Evolutionary conservation across 2,113 vertebrate species (phyloP).

Genomic region (Oenanthe melanoleuca): DNA sequence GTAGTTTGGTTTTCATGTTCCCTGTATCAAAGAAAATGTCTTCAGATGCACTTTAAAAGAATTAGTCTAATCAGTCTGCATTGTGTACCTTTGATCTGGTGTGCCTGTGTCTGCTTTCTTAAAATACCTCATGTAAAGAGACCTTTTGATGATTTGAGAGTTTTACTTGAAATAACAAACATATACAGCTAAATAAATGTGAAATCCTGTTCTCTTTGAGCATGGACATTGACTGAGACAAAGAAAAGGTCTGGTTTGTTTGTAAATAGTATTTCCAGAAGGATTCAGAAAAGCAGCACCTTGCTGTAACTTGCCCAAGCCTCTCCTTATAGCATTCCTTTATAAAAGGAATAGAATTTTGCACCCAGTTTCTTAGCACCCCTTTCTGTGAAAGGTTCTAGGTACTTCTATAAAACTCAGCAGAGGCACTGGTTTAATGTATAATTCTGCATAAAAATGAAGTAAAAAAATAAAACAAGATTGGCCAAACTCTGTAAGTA

Average conservation of each 20-base stretch:
- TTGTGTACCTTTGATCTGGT: conserved; percentile 41
- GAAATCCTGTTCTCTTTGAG: conserved; percentile 18
- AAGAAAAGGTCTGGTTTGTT: neutral
- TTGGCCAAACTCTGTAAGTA: neutral
- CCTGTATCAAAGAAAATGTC: conserved; percentile 21
- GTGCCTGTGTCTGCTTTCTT: conserved; percentile 30
- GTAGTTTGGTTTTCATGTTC: conserved; percentile 25
- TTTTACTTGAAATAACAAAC: conserved; percentile 33
- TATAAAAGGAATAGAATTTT: neutral
- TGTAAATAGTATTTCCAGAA: neutral
- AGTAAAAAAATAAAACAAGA: neutral
- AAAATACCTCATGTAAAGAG: neutral
- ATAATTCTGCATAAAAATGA: neutral
- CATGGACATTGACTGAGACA: neutral
- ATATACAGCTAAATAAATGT: conserved; percentile 2
- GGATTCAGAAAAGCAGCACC: neutral
- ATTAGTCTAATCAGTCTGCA: conserved; percentile 24
- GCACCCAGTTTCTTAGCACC: neutral
- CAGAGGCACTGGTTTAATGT: neutral
- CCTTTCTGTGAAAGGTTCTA: neutral
- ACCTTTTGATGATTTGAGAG: conserved; percentile 19
- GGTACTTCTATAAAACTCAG: neutral
- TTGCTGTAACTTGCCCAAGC: neutral
- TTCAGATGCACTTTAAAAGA: conserved; percentile 1
- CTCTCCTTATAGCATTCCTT: neutral